phyloP scores from a whole-genome alignment of 1,140 invertebrate genomes.

The Drosophila watanabei region DNA sequence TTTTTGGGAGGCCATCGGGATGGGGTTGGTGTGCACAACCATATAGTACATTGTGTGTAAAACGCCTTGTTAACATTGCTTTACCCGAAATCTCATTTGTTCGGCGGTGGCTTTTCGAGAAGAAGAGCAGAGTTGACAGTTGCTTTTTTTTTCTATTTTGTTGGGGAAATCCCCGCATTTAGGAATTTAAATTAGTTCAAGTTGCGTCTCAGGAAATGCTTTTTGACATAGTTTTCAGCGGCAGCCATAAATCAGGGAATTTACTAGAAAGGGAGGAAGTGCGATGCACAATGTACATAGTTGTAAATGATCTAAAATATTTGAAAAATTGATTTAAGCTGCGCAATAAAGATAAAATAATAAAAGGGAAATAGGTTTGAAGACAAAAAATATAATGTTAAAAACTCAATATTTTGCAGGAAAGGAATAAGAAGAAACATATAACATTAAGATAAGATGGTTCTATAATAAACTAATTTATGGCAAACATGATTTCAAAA shows the following conservation, averaged over 20 bases:
- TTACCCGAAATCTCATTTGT: conserved; percentile 63
- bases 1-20: background rate
- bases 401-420: background rate
- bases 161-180: conserved; percentile 40
- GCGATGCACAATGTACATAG: background rate
- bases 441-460: background rate
- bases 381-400: background rate
- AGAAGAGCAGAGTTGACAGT: conserved; percentile 57
- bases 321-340: background rate
- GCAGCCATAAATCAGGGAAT: conserved; percentile 60
- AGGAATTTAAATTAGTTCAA: conserved; percentile 81
- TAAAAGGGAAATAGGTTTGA: rapidly evolving
- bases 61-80: conserved; percentile 81
- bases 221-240: conserved; percentile 72
- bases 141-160: conserved; percentile 21
- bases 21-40: conserved; percentile 8
- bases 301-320: background rate
- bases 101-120: conserved; percentile 19
- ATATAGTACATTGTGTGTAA: conserved; percentile 65
- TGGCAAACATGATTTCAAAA: background rate
- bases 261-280: background rate
- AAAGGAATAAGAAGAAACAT: background rate
- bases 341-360: background rate
- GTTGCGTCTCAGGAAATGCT: conserved; percentile 68
- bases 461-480: background rate